Evolutionary conservation across 2,888 invertebrate species (phyloP), one percentile per base, ranked within the genome.

Genomic region (Leptopilina drosophilae): DNA sequence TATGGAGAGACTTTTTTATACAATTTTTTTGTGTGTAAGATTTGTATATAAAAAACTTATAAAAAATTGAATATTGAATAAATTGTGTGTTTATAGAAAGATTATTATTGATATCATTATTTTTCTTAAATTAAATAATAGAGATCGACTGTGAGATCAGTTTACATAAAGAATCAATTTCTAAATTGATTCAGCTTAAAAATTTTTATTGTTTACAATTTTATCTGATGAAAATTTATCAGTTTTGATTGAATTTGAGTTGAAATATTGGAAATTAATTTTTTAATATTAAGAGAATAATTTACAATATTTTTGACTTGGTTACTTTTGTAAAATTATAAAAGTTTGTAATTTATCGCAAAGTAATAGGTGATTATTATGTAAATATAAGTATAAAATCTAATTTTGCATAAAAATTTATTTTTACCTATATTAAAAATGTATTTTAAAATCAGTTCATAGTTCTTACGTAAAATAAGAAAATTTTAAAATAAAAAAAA

Each of bases 21-120:
- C 53, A 26, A n/a, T 56, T 73, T 42, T 73, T 33, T 56, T n/a
- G 14, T n/a, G 7, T 33, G n/a, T 69, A n/a, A 15, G 69, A 53
- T 26, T 33, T 73, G 20, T 73, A 49, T 33, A 73, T 69, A 69
- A 53, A 33, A 49, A 69, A 69, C 33, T 9, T 56, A 73, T 33
- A 33, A 8, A 20, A 59, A 46, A 62, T 66, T 42, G 53, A 79
- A 79, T 76, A 66, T 49, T 46, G n/a, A 56, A 62, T 62, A 62
- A 62, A 62, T 40, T 76, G 64, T 56, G 67, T 75, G 62, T 66
- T 49, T 62, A 65, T 78, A 75, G 40, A 65, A 77, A 69, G 59
- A 67, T 53, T 7, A 5, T 59, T 33, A 33, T 33, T 33, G 3
- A 33, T 33, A 33, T 33, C 5, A 33, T 33, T 33, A 33, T 33